Evolutionary conservation across 2,888 invertebrate species (phyloP), one percentile per base, ranked within the genome.

Genomic region (Myopa testacea): DNA sequence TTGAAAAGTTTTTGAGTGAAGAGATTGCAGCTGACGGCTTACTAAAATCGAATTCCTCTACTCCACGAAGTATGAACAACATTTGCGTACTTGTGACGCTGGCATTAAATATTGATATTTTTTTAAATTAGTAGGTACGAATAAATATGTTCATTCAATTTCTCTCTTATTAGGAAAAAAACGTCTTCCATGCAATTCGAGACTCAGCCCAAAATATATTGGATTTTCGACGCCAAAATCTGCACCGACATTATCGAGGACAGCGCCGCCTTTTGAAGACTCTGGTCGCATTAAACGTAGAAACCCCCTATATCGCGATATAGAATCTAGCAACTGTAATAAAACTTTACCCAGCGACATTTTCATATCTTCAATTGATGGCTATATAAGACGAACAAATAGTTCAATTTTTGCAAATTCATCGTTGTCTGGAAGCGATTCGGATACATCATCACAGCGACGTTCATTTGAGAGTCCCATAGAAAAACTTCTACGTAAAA

Each of bases 201-300:
- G 84, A 62, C 78, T 89, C 19, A 89, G 86, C 52, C 87, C 89
- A 0, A 89, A 89, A 77, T 88, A 87, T 78, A 88, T 88, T 76
- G 89, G 87, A n/a, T 86, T 85, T 60, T 78, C 77, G 16, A 83
- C 82, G 8, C 81, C 83, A 19, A 77, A 62, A 50, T 76, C 76
- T 70, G 40, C 80, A 34, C 45, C 81, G 37, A 67, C 75, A 14
- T 73, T 14, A 78, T 83, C 75, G 78, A 79, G 80, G 74, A 78
- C 75, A 63, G 62, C 79, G 81, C 58, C 81, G 19, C 77, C 80
- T 14, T 78, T 82, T 60, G 81, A 83, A 63, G 84, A 85, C 75
- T 80, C 80, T 79, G 71, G 81, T 10, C 83, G 87, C 37, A 80
- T 81, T 45, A 83, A 82, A 4, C 84, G 82, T 80, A 81, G 81